Evolutionary conservation across 2,113 vertebrate species (phyloP).

Genomic region (Menidia beryllina): DNA sequence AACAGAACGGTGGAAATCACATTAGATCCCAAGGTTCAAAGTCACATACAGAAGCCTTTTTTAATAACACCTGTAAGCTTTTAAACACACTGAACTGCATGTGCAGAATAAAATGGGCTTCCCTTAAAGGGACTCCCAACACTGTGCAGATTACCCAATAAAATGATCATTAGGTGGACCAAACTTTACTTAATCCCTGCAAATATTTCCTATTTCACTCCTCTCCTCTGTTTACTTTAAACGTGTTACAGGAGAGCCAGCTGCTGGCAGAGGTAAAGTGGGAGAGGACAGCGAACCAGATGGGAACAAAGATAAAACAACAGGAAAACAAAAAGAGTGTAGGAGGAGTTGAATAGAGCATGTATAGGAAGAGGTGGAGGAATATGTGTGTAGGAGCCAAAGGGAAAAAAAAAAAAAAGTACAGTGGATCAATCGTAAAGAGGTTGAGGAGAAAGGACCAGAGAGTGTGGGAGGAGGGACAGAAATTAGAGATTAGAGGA

Average conservation of each 20-base stretch:
- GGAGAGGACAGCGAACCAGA: slow-evolving; percentile 22
- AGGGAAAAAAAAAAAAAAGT: slow-evolving; percentile 12
- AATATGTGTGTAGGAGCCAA: slow-evolving; percentile 35
- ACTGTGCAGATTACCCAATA: slow-evolving; percentile 1
- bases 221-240: slow-evolving; percentile 9
- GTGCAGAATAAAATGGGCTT: slow-evolving; percentile 5
- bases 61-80: background rate
- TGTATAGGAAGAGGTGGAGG: slow-evolving; percentile 47
- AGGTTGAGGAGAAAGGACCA: slow-evolving; percentile 11
- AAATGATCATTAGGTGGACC: slow-evolving; percentile 7
- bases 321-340: slow-evolving; percentile 17
- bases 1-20: background rate
- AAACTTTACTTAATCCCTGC: slow-evolving; percentile 1
- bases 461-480: slow-evolving; percentile 39
- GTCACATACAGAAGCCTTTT: too few species aligned
- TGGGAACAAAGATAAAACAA: slow-evolving; percentile 33
- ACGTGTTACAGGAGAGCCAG: slow-evolving; percentile 31
- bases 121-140: slow-evolving; percentile 4
- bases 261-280: slow-evolving; percentile 37
- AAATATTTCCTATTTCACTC: slow-evolving; percentile 16
- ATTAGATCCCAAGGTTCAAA: too few species aligned
- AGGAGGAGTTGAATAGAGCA: slow-evolving; percentile 30
- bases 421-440: background rate
- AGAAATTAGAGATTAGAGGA: slow-evolving; percentile 18
- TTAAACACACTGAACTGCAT: background rate